Percentiles rank a stretch among this genome's conserved stretches.
These are phyloP conservation scores for Pseudorhombus dupliciocellatus DNA, from an alignment of 2,113 vertebrate genomes.

Conservation along the genomic window DNA sequence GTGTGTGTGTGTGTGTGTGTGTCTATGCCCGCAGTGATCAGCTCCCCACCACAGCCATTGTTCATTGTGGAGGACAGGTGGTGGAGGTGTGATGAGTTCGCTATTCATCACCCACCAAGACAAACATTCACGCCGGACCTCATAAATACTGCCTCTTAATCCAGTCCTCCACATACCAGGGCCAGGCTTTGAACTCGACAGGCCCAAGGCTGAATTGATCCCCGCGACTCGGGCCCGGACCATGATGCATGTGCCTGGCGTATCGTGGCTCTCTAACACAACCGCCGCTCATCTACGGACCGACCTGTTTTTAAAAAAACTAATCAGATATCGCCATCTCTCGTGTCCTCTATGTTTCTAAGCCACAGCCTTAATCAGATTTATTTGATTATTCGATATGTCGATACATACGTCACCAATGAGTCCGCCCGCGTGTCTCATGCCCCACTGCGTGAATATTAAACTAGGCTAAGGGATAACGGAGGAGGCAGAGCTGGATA, in stretches of 20 bases:
- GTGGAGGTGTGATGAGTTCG: conserved; percentile 50
- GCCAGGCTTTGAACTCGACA: conserved; percentile 57
- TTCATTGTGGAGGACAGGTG: conserved; percentile 59
- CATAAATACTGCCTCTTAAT: conserved; percentile 71
- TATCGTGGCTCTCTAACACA: conserved; percentile 4
- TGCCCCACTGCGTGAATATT: conserved; percentile 54
- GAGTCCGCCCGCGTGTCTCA: conserved; percentile 36
- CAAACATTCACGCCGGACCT: conserved; percentile 58
- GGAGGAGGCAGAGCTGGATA: conserved; percentile 59
- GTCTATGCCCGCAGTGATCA: neutral
- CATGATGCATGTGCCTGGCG: conserved; percentile 42
- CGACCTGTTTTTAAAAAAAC: neutral
- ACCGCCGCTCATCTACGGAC: conserved; percentile 2
- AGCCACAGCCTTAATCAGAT: conserved; percentile 17
- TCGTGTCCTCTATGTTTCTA: conserved; percentile 7
- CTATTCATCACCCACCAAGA: conserved; percentile 62
- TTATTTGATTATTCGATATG: conserved; percentile 28
- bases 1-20: neutral
- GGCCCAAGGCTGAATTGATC: conserved; percentile 71
- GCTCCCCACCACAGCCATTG: conserved; percentile 45
- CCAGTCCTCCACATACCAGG: conserved; percentile 60
- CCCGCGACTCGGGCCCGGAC: conserved; percentile 24
- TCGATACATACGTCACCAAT: conserved; percentile 37
- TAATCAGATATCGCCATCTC: neutral
- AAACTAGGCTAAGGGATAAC: conserved; percentile 70